Conservation (phyloP, 2,113 vertebrate species). For the Orientallactaga bullata region DNA sequence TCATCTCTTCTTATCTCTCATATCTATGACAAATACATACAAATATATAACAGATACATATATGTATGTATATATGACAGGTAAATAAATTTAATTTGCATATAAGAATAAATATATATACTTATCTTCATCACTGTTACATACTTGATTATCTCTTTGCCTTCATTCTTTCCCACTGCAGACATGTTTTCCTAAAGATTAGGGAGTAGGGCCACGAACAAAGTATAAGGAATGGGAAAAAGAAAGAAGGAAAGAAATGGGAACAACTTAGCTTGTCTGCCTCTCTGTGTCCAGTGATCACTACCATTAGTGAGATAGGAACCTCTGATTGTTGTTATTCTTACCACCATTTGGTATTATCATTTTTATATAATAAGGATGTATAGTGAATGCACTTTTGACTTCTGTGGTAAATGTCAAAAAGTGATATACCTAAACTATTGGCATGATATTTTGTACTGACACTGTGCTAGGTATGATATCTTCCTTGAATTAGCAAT, state of each 20-base stretch:
- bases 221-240: not conserved
- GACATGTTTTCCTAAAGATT: not conserved
- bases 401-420: not conserved
- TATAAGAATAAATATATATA: not conserved
- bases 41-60: not conserved
- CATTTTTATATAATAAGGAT: slow-evolving; percentile 16
- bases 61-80: not conserved
- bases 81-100: not conserved
- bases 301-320: not conserved
- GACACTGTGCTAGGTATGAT: not conserved
- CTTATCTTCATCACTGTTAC: not conserved
- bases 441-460: not conserved
- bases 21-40: not conserved
- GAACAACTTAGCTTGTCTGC: not conserved
- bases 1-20: not conserved
- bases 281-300: not conserved
- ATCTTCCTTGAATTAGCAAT: slow-evolving; percentile 19
- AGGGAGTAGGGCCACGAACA: not conserved
- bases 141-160: not conserved
- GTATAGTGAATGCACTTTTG: not conserved
- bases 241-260: not conserved
- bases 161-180: slow-evolving; percentile 13
- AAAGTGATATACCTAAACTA: not conserved
- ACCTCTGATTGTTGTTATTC: not conserved
- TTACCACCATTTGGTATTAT: not conserved